These are phyloP conservation scores for Ridgeia piscesae DNA, from an alignment of 1,140 invertebrate species.

Conservation along the genomic window DNA sequence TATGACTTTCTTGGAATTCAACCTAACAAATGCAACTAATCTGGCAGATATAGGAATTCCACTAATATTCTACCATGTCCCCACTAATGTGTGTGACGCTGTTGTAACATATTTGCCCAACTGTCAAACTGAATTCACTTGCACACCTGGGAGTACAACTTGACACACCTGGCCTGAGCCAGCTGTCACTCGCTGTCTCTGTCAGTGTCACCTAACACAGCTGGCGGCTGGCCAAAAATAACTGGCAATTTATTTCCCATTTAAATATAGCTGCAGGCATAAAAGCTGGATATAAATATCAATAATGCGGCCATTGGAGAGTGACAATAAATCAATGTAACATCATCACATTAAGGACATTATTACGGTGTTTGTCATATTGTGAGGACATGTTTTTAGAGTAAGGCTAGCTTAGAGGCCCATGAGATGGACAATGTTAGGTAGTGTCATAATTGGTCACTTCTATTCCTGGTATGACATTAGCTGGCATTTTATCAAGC, in stretches of 20 bases:
- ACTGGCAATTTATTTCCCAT: neutral
- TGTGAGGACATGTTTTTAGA: neutral
- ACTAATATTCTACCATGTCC: neutral
- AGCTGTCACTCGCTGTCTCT: neutral
- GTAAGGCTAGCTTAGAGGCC: too few species aligned
- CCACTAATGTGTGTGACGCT: neutral
- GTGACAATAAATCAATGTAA: neutral
- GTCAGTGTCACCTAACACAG: neutral
- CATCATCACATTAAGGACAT: neutral
- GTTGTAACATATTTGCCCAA: neutral
- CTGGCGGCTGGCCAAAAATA: neutral
- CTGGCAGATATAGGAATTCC: neutral
- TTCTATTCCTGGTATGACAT: too few species aligned
- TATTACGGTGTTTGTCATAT: neutral
- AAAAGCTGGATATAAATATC: neutral
- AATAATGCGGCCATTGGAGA: neutral
- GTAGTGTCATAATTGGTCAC: too few species aligned
- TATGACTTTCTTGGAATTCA: neutral
- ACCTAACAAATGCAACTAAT: neutral
- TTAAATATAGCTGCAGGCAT: neutral
- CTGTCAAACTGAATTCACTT: neutral
- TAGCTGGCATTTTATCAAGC: too few species aligned
- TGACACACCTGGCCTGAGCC: too few species aligned
- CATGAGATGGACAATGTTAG: too few species aligned
- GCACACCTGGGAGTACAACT: neutral